Percentiles rank a stretch among this genome's conserved stretches.
These are phyloP conservation scores for Brachionus paranguensis DNA, from an alignment of 1,140 invertebrate genomes.

Conservation along the genomic window DNA sequence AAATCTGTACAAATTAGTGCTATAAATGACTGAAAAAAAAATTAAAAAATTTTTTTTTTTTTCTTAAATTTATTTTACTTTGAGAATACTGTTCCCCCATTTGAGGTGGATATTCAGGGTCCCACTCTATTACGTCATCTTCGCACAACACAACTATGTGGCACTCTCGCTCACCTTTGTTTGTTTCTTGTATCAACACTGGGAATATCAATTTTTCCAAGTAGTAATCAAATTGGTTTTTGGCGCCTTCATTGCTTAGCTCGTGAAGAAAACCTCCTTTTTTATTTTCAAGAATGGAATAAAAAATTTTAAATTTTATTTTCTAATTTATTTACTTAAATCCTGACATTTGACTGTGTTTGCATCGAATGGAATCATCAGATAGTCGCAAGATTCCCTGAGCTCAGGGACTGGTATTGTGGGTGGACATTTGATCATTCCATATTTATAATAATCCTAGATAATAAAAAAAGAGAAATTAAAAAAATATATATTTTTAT, in stretches of 20 bases:
- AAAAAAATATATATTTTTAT: not conserved
- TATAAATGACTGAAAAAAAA: constrained; percentile 61
- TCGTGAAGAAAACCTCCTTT: constrained; percentile 89
- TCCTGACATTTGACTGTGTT: constrained; percentile 90
- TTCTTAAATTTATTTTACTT: constrained; percentile 46
- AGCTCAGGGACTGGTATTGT: constrained; percentile 83
- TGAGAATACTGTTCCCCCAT: constrained; percentile 87
- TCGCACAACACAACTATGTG: constrained; percentile 87
- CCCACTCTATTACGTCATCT: constrained; percentile 94
- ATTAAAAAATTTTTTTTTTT: not conserved
- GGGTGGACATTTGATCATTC: constrained; percentile 76
- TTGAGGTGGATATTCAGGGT: constrained; percentile 98
- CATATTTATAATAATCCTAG: constrained; percentile 82
- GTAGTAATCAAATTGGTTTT: constrained; percentile 90
- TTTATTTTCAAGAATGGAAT: constrained; percentile 30
- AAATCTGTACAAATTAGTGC: constrained; percentile 87
- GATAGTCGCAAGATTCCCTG: constrained; percentile 94
- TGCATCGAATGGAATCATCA: constrained; percentile 93
- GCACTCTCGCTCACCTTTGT: constrained; percentile 60
- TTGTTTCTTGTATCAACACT: constrained; percentile 28
- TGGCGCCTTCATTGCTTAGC: constrained; percentile 93
- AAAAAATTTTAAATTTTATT: constrained; percentile 51
- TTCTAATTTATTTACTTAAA: constrained; percentile 61
- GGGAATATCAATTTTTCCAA: constrained; percentile 65
- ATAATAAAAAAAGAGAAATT: not conserved